Base-by-base conservation (phyloP, 2,888 invertebrate species). In the Eupithecia subumbrata region DNA sequence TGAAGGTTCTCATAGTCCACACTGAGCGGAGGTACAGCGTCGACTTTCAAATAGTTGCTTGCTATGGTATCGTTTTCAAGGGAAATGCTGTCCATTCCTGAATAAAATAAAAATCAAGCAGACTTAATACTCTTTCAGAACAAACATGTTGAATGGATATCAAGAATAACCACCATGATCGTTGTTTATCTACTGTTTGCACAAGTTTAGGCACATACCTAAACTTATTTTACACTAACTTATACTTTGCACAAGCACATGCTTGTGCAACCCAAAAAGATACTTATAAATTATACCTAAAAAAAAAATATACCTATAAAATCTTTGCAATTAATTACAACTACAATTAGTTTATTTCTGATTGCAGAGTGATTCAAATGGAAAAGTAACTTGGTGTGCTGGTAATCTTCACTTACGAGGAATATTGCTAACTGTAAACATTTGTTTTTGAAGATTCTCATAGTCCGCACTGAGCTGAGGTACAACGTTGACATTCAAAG, bases 11-110 rank as follows among this genome's bases (percentile, higher is more conserved):
- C 76, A 12, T 75, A 25, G 2, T 72, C 68, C 45, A 66, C n/a
- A 9, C 70, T 66, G n/a, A 72, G n/a, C 37, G 52, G 25, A 9
- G 67, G 70, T n/a, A 78, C 18, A 3, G 68, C 25, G n/a, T 78
- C 60, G 40, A 72, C n/a, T 34, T 75, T 63, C 16, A 76, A 5
- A 1, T 76, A 11, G 4, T 79, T 79, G 9, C 78, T 80, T 5
- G 82, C 81, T 18, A 77, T 69, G 48, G 78, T 75, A 76, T 82
- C 75, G 16, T 67, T 63, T 69, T 72, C 71, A 16, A 3, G 63
- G 34, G 18, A 69, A 3, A 69, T 52, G 11, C 76, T 66, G 12
- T 74, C 8, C 60, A 14, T 60, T 14, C 25, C 60, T 60, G 12
- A 22, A 25, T 25, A 25, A 25, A 22, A 60, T 60, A 40, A 40